Evolutionary conservation across 2,888 invertebrate genomes (phyloP), one percentile per base, ranked within the genome.

Genomic region (Synanthedon vespiformis): DNA sequence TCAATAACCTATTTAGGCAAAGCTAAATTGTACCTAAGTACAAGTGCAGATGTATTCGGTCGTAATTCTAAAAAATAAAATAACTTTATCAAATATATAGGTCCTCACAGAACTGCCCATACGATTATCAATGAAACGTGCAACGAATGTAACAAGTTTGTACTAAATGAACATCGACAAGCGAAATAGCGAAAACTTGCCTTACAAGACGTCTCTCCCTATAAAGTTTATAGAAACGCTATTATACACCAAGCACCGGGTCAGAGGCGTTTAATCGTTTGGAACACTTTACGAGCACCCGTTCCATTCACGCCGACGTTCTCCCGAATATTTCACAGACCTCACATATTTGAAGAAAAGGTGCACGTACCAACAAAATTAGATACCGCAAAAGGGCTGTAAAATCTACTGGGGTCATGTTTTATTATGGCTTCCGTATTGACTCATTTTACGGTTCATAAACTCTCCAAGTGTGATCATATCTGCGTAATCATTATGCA

Each of bases 251-350:
- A 56, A 61, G 60, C 60, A 62, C 59, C 59, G 69, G 73, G 70
- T 74, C 74, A 71, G 63, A 72, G 66, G 63, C 65, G 68, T 61
- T 76, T 76, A 78, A 77, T 78, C 78, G 77, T 60, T 70, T 55
- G 76, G 74, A 78, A 79, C 68, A 67, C 61, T 78, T 79, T 78
- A 78, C 74, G 75, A 74, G 60, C 67, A 51, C 51, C 58, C 61
- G 62, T 61, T 63, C 61, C 58, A 65, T 72, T 68, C 68, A 65
- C 64, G 58, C 57, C 57, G 56, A 49, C 50, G 50, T 48, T 53
- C 55, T 50, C 57, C 57, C 59, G 55, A 62, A 66, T 64, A 62
- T 61, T 64, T 63, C 58, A 61, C 58, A 57, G 40, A 55, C 57
- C 60, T 61, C 58, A 57, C 62, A 62, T 54, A 55, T 62, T 54